phyloP scores from a whole-genome alignment of 2,797 vertebrate genomes.

The Ataeniobius toweri region DNA sequence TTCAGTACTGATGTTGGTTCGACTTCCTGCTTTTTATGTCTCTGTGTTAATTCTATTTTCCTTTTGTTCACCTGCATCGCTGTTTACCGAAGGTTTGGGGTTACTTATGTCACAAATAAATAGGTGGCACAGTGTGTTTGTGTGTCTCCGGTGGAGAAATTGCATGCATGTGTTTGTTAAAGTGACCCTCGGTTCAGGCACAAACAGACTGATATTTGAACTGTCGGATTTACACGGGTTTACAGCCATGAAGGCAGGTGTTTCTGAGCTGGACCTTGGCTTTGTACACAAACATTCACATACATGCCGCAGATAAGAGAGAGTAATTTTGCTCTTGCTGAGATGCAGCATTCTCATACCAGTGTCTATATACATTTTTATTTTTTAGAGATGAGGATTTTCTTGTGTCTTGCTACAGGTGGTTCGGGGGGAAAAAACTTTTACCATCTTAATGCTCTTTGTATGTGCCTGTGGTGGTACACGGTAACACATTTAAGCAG shows the following conservation, averaged over 20 bases:
- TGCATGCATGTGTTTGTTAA: constrained; percentile 76
- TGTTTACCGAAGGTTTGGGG: constrained; percentile 91
- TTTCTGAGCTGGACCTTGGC: constrained; percentile 77
- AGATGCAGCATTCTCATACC: constrained; percentile 48
- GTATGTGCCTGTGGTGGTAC: constrained; percentile 21
- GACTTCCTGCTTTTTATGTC: constrained; percentile 84
- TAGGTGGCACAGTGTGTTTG: constrained; percentile 47
- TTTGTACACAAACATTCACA: constrained; percentile 67
- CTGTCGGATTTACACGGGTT: constrained; percentile 85
- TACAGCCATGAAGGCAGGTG: constrained; percentile 85
- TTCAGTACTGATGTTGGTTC: constrained; percentile 83
- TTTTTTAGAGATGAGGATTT: constrained; percentile 17
- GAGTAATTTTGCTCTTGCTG: constrained; percentile 22
- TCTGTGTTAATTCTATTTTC: constrained; percentile 70
- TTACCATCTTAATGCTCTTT: constrained; percentile 14
- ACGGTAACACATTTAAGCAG: constrained; percentile 60
- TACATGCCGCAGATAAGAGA: constrained; percentile 57
- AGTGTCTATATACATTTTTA: not conserved
- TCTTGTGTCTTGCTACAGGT: constrained; percentile 9
- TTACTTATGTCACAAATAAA: constrained; percentile 89
- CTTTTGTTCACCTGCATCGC: constrained; percentile 80
- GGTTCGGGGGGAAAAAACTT: constrained; percentile 14
- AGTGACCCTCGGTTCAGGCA: constrained; percentile 74
- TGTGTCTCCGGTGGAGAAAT: constrained; percentile 27
- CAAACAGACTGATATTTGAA: constrained; percentile 86